Evolutionary conservation across 2,888 invertebrate species (phyloP).

Genomic region (Sceliomorpha sp.): DNA sequence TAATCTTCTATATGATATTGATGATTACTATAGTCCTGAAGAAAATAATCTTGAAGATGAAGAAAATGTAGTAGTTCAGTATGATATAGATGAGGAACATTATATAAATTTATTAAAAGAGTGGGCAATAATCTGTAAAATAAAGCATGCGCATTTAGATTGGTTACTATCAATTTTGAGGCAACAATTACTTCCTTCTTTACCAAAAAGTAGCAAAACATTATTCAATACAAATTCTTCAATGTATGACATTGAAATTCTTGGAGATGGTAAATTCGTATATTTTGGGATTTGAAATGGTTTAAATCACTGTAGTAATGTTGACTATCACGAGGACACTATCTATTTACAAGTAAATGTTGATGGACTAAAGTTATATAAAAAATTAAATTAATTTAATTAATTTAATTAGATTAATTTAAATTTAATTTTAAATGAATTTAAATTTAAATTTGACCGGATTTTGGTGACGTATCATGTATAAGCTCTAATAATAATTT

Average conservation of each 20-base stretch:
- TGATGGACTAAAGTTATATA: constrained; percentile 42
- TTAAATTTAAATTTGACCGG: too few relatives aligned
- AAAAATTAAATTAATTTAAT: too few relatives aligned
- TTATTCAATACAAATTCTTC: neutral
- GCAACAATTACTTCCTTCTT: constrained; percentile 1
- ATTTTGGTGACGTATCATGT: too few relatives aligned
- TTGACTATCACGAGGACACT: constrained; percentile 22
- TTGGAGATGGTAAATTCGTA: constrained; percentile 32
- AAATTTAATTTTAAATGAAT: too few relatives aligned
- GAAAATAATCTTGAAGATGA: neutral
- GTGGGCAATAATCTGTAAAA: constrained; percentile 2
- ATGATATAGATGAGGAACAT: constrained; percentile 2
- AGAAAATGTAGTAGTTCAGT: constrained; percentile 1
- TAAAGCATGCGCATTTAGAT: constrained; percentile 4
- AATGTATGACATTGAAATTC: constrained; percentile 22
- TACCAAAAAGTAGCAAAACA: constrained; percentile 2
- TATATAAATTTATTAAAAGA: constrained; percentile 1
- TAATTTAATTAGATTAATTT: too few relatives aligned
- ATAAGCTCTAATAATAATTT: too few relatives aligned
- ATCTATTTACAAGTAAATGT: constrained; percentile 44
- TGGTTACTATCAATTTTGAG: neutral
- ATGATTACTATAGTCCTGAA: neutral
- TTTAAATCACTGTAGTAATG: constrained; percentile 35
- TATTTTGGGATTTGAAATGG: constrained; percentile 48
- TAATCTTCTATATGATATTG: too few relatives aligned